Evolutionary conservation across 1,140 invertebrate genomes (phyloP).

Genomic region (honey bee (Apis mellifera)): Amel_HAv3.1 CM009936.2:7700501-7701000

Average conservation of each 20-base stretch:
- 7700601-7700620: neutral
- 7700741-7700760: neutral
- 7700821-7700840: neutral
- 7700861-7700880: neutral
- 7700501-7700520: neutral
- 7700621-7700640: neutral
- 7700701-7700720: no score
- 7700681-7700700: neutral
- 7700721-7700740: neutral
- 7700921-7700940: slow-evolving; percentile 10
- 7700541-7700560: neutral
- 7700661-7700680: neutral
- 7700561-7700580: neutral
- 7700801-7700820: neutral
- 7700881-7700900: slow-evolving; percentile 22
- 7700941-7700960: slow-evolving; percentile 5
- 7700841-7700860: slow-evolving; percentile 15
- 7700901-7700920: slow-evolving; percentile 17
- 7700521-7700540: neutral
- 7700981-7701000: neutral
- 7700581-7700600: neutral
- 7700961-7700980: neutral
- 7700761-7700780: neutral
- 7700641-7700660: neutral
- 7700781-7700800: neutral